Evolutionary conservation across 2,888 invertebrate species (phyloP).

Genomic region (Conistra vaccinii): DNA sequence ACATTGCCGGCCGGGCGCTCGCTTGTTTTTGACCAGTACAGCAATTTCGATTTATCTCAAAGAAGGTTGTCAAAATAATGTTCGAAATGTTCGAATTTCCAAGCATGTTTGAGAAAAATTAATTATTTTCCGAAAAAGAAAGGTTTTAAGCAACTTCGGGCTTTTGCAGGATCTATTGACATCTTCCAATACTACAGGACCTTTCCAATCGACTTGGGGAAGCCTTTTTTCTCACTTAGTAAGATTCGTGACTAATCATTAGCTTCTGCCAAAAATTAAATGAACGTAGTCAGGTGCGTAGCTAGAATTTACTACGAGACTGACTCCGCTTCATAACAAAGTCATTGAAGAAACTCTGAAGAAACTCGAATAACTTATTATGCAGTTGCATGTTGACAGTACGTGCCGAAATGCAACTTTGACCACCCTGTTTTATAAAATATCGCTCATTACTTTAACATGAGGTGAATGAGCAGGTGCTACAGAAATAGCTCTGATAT

Average conservation of each 20-base stretch:
- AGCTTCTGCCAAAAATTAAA: background rate
- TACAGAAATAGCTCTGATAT: slow-evolving; percentile 48
- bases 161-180: background rate
- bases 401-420: slow-evolving; percentile 27
- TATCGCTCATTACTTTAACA: slow-evolving; percentile 32
- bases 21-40: too few relatives aligned
- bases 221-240: background rate
- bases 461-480: slow-evolving; percentile 19
- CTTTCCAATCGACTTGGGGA: background rate
- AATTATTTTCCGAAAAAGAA: background rate
- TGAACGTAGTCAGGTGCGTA: slow-evolving; percentile 7
- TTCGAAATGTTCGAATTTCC: too few relatives aligned
- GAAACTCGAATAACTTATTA: background rate
- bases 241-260: background rate
- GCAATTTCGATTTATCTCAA: too few relatives aligned
- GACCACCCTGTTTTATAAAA: slow-evolving; percentile 39
- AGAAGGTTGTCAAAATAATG: too few relatives aligned
- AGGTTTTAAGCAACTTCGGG: background rate
- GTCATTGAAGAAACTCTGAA: slow-evolving; percentile 13
- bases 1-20: too few relatives aligned
- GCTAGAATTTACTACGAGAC: slow-evolving; percentile 9
- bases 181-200: background rate
- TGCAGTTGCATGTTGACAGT: slow-evolving; percentile 12
- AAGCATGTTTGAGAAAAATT: too few relatives aligned
- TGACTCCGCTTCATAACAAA: slow-evolving; percentile 16